Evolutionary conservation across 2,797 vertebrate species (phyloP).

Genomic region (Corythornis leucogaster): DNA sequence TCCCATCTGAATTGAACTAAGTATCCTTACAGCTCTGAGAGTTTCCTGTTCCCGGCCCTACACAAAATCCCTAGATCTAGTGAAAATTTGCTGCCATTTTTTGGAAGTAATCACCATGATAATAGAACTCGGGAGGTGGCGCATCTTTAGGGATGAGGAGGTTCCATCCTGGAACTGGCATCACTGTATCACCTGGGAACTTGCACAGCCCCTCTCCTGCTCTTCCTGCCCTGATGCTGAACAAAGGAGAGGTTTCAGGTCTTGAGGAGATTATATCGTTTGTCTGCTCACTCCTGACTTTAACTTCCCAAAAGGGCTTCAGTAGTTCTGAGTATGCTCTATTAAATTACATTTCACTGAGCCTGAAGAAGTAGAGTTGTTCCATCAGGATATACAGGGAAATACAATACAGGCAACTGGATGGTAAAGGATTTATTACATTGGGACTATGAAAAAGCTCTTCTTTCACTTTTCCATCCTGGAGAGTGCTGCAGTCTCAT

Average conservation of each 20-base stretch:
- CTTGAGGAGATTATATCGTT: background rate
- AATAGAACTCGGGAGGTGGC: background rate
- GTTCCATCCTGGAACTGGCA: background rate
- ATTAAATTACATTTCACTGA: conserved; percentile 3
- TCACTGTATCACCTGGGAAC: background rate
- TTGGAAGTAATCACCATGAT: background rate
- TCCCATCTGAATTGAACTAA: background rate
- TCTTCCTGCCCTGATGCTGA: background rate
- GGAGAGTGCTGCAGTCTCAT: background rate
- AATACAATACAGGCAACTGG: background rate
- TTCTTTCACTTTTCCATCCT: background rate
- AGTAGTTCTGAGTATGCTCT: background rate
- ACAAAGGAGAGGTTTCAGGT: background rate
- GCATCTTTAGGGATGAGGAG: background rate
- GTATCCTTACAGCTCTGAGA: background rate
- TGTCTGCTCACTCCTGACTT: background rate
- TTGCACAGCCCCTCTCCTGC: background rate
- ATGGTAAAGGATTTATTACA: background rate
- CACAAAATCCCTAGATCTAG: background rate
- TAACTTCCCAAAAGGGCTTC: background rate
- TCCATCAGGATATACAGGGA: conserved; percentile 6
- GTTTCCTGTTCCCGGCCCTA: background rate
- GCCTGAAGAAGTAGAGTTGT: background rate
- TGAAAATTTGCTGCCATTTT: background rate
- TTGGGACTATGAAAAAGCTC: background rate